Evolutionary conservation across 2,888 invertebrate genomes (phyloP).

Genomic region (Barypeithes pellucidus): DNA sequence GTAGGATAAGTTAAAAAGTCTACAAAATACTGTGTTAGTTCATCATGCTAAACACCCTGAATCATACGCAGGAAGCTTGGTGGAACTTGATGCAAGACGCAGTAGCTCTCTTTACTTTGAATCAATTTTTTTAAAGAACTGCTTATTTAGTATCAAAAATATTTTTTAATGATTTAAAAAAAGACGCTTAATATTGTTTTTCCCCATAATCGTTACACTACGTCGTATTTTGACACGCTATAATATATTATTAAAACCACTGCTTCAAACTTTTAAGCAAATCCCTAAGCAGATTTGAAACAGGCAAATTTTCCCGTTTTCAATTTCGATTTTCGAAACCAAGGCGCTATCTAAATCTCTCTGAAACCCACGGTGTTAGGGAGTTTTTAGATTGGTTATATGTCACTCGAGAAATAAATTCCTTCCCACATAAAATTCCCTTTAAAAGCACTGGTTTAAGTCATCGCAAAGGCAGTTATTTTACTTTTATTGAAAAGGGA

Average conservation of each 20-base stretch:
- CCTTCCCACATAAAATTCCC: slow-evolving; percentile 28
- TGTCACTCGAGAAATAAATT: slow-evolving; percentile 34
- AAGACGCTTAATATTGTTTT: too few relatives aligned
- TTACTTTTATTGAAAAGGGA: slow-evolving; percentile 14
- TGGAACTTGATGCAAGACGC: too few relatives aligned
- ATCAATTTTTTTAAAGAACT: too few relatives aligned
- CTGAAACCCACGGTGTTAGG: slow-evolving; percentile 50
- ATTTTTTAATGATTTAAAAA: too few relatives aligned
- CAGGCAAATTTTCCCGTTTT: slow-evolving; percentile 61
- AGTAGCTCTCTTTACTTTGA: too few relatives aligned
- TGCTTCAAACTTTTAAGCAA: slow-evolving; percentile 28
- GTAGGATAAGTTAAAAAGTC: too few relatives aligned
- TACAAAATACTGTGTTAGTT: too few relatives aligned
- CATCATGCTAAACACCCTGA: too few relatives aligned
- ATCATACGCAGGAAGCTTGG: too few relatives aligned
- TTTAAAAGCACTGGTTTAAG: slow-evolving; percentile 19
- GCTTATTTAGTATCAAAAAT: too few relatives aligned
- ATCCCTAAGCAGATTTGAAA: slow-evolving; percentile 49
- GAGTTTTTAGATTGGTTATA: slow-evolving; percentile 40
- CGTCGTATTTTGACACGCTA: neutral
- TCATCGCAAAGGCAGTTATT: slow-evolving; percentile 19
- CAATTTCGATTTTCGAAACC: slow-evolving; percentile 61
- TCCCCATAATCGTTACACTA: too few relatives aligned
- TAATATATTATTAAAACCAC: slow-evolving; percentile 24
- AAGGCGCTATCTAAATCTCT: slow-evolving; percentile 59